Conservation (phyloP, 2,888 invertebrate genomes). For the Megalurothrips usitatus region DNA sequence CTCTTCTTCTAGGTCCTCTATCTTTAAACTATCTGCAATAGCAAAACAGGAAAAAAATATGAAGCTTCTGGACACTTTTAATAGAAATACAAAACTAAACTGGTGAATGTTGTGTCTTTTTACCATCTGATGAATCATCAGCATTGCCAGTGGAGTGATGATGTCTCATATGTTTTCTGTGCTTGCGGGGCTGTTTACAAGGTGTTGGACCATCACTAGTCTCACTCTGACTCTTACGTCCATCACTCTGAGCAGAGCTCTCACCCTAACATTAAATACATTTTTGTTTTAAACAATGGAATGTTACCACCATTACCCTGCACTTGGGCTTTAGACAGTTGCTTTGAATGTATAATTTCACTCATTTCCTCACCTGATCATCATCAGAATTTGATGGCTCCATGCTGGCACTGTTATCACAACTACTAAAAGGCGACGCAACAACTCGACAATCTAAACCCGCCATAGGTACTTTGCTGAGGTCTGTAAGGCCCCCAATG, state of each 20-base stretch:
- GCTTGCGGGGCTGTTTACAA: slow-evolving; percentile 54
- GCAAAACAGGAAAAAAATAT: neutral
- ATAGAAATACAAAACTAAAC: neutral
- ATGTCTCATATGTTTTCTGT: slow-evolving; percentile 33
- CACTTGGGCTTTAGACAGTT: neutral
- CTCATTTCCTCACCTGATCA: slow-evolving; percentile 51
- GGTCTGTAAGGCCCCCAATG: neutral
- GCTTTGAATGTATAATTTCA: slow-evolving; percentile 3
- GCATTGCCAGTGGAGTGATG: slow-evolving; percentile 32
- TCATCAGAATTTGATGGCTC: slow-evolving; percentile 77
- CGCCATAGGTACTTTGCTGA: neutral
- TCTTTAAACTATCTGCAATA: slow-evolving; percentile 37
- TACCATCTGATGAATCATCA: slow-evolving; percentile 33
- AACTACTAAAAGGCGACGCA: slow-evolving; percentile 56
- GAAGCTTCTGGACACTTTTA: too few species aligned
- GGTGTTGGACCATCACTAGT: slow-evolving; percentile 56
- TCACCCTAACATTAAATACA: slow-evolving; percentile 53
- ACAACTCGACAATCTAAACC: slow-evolving; percentile 36
- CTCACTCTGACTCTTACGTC: slow-evolving; percentile 47
- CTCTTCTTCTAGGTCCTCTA: slow-evolving; percentile 43
- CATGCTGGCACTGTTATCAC: slow-evolving; percentile 74
- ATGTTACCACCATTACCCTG: neutral
- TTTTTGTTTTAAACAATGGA: slow-evolving; percentile 10
- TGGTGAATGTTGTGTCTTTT: neutral
- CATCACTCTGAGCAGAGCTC: slow-evolving; percentile 54